Evolutionary conservation across 2,113 vertebrate species (phyloP).

Genomic region (Tor tambroides): DNA sequence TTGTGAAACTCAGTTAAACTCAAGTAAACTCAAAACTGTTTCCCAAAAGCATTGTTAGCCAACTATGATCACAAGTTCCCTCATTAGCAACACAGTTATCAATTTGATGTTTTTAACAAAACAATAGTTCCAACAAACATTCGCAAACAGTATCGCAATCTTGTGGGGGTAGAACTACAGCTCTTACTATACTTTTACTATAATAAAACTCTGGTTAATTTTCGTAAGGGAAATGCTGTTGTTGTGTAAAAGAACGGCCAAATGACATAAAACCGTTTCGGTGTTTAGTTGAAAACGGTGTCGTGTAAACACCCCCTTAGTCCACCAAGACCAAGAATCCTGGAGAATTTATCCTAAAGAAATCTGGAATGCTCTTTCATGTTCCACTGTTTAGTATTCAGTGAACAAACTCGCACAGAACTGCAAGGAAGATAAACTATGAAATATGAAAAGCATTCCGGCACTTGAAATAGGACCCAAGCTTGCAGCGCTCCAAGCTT

Average conservation of each 20-base stretch:
- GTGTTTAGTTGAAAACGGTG: background rate
- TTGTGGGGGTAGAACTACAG: background rate
- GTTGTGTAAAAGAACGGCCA: background rate
- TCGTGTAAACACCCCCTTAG: background rate
- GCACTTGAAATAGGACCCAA: background rate
- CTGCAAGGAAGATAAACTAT: background rate
- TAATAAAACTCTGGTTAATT: background rate
- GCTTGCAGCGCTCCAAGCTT: background rate
- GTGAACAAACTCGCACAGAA: background rate
- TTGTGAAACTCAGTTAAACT: too few species aligned
- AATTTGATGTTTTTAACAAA: background rate
- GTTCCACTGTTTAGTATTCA: slow-evolving; percentile 34
- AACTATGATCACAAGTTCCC: background rate
- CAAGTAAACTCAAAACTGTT: background rate
- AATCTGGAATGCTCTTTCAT: slow-evolving; percentile 28
- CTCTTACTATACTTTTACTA: background rate
- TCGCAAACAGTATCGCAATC: background rate
- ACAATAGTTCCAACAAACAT: background rate
- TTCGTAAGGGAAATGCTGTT: background rate
- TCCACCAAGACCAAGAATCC: background rate
- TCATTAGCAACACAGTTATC: background rate
- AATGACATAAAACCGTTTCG: background rate
- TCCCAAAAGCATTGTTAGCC: background rate
- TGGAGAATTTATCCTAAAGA: slow-evolving; percentile 56
- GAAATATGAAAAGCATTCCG: slow-evolving; percentile 8